phyloP scores from a whole-genome alignment of 2,113 vertebrate species.

The Stercorarius parasiticus region DNA sequence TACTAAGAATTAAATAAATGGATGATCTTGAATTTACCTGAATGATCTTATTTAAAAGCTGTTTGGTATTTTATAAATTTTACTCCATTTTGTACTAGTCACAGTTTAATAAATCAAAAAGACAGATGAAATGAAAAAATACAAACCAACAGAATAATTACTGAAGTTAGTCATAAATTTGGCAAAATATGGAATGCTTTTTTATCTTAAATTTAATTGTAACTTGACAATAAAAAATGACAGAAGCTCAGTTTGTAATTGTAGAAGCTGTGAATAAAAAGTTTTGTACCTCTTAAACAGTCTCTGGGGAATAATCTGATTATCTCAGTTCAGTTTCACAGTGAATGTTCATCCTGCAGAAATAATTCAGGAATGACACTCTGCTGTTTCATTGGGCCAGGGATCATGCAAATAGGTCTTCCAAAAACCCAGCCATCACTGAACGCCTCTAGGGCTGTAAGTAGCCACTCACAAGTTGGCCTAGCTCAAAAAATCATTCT shows the following conservation, averaged over 20 bases:
- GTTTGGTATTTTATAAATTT: not conserved
- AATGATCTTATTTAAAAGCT: not conserved
- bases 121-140: not conserved
- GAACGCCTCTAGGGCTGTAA: not conserved
- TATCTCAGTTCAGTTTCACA: not conserved
- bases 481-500: not conserved
- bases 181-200: not conserved
- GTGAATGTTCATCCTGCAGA: not conserved
- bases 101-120: conserved; percentile 6
- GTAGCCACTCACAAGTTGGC: not conserved
- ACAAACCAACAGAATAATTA: not conserved
- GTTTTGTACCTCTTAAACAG: not conserved
- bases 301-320: not conserved
- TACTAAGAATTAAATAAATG: not conserved
- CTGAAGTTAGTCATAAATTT: not conserved
- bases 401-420: not conserved
- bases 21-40: not conserved
- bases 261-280: not conserved
- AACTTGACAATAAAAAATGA: not conserved
- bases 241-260: not conserved
- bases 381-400: not conserved
- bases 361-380: not conserved
- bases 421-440: not conserved
- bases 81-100: not conserved
- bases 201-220: not conserved